These are phyloP conservation scores for Hylaeus volcanicus DNA, from an alignment of 1,140 invertebrate genomes.

Conservation along the genomic window DNA sequence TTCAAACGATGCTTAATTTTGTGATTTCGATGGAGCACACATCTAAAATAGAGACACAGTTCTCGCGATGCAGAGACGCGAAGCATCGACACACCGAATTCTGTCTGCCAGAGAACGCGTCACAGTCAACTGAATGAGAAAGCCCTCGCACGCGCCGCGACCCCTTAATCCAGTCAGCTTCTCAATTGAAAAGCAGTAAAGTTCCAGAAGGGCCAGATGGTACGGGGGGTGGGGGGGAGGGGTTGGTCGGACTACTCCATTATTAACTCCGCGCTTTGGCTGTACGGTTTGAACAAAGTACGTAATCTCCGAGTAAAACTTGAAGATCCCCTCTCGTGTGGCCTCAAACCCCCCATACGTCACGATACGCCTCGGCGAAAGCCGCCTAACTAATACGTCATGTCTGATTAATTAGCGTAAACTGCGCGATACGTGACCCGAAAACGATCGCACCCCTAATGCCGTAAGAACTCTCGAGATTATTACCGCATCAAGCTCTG, in stretches of 20 bases:
- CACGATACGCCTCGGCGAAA: not conserved
- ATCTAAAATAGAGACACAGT: not conserved
- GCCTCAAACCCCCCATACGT: not conserved
- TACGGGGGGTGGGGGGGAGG: not conserved
- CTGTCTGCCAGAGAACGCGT: not conserved
- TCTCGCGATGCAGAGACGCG: not conserved
- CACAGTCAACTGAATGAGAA: not conserved
- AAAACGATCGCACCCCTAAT: not conserved
- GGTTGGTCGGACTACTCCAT: not conserved
- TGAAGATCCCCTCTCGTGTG: not conserved
- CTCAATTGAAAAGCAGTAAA: slow-evolving; percentile 22
- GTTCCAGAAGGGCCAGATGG: not conserved
- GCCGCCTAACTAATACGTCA: not conserved
- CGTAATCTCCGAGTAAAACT: slow-evolving; percentile 19
- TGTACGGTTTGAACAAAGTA: slow-evolving; percentile 3
- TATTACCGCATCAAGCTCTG: not conserved
- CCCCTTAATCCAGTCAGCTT: slow-evolving; percentile 1
- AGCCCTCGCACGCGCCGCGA: not conserved
- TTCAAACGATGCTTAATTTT: too few relatives aligned
- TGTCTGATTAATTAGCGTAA: slow-evolving; percentile 16
- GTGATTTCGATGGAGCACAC: too few relatives aligned
- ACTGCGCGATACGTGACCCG: not conserved
- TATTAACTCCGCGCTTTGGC: slow-evolving; percentile 3
- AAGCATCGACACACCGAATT: slow-evolving; percentile 2
- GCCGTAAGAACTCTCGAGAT: not conserved